Base-by-base conservation (phyloP, 30 jellyfish, hydroid and myxozoan species). In the Morbakka virulenta region DNA sequence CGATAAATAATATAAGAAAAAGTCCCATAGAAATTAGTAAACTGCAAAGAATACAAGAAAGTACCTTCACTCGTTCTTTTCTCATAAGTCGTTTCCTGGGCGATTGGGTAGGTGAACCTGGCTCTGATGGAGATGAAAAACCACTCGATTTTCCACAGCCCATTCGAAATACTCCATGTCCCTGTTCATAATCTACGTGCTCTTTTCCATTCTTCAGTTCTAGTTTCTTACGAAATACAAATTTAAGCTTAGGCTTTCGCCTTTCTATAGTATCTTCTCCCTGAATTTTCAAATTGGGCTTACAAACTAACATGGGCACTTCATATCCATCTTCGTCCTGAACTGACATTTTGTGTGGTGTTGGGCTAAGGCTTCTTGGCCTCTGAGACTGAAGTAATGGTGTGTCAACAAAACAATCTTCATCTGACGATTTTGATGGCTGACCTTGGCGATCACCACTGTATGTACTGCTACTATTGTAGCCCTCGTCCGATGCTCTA, bases 301-400 rank as follows among this genome's bases (percentile, higher is more conserved):
- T 52, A 20, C 47, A 86, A 2, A 79, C 52, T 52, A 83, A 67
- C 32, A 63, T 64, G 32, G 98, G 98, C 33, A 91, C 73, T 75
- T 91, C 98, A 64, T 91, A 91, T 0, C 98, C 98, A 1, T 91
- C 98, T 25, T 83, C 96, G 62, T 91, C 98, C 28, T 86, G 94
- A 4, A 81, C 72, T 2, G 93, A 81, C n/a, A n/a, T n/a, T n/a
- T n/a, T n/a, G n/a, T n/a, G n/a, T 6, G 85, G 93, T 34, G 84
- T 17, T 24, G 85, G 92, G 52, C 93, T 81, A 23, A 76, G 23
- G n/a, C 29, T 3, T 13, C 74, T 72, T 30, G 70, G 82, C 41
- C 76, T 63, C 50, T 69, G 72, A 47, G 85, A 69, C 27, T 65
- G 52, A n/a, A 81, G 65, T 50, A 53, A 35, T 28, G 93, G 91